These are phyloP conservation scores for Altica lythri DNA, from an alignment of 2,888 invertebrate genomes.

Conservation along the genomic window DNA sequence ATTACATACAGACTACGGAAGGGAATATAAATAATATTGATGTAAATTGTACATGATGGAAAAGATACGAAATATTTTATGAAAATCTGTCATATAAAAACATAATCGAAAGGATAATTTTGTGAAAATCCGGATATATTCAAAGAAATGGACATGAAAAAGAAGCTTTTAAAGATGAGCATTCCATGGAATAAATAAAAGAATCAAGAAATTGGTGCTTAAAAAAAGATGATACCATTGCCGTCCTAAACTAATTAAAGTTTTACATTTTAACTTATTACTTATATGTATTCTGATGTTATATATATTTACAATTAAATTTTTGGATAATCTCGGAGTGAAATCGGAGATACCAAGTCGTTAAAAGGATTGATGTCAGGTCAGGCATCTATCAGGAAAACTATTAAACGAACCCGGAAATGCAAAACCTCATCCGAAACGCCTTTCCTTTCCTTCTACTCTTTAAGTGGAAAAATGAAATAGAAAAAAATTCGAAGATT, in stretches of 20 bases:
- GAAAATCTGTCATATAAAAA: slow-evolving; percentile 19
- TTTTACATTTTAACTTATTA: too few species aligned
- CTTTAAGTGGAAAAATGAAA: too few species aligned
- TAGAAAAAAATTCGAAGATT: too few species aligned
- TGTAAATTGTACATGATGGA: slow-evolving; percentile 28
- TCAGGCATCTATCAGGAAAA: slow-evolving; percentile 45
- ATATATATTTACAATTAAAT: too few species aligned
- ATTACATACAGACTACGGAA: slow-evolving; percentile 43
- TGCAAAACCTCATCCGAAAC: slow-evolving; percentile 31
- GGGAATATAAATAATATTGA: slow-evolving; percentile 39
- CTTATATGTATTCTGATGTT: too few species aligned
- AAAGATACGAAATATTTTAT: slow-evolving; percentile 27
- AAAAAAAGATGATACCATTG: too few species aligned
- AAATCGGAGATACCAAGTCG: too few species aligned
- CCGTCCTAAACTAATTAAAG: too few species aligned
- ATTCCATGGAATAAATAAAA: too few species aligned
- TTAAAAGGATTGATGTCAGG: too few species aligned
- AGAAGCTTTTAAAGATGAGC: slow-evolving; percentile 4
- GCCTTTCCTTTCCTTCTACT: slow-evolving; percentile 12
- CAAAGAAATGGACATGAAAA: slow-evolving; percentile 14
- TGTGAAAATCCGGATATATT: slow-evolving; percentile 17
- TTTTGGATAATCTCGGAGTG: too few species aligned
- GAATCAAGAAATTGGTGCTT: too few species aligned
- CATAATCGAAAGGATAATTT: slow-evolving; percentile 23
- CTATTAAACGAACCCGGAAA: slow-evolving; percentile 37